Conservation (phyloP, 2,888 invertebrate species). For the Clivina fossor region DNA sequence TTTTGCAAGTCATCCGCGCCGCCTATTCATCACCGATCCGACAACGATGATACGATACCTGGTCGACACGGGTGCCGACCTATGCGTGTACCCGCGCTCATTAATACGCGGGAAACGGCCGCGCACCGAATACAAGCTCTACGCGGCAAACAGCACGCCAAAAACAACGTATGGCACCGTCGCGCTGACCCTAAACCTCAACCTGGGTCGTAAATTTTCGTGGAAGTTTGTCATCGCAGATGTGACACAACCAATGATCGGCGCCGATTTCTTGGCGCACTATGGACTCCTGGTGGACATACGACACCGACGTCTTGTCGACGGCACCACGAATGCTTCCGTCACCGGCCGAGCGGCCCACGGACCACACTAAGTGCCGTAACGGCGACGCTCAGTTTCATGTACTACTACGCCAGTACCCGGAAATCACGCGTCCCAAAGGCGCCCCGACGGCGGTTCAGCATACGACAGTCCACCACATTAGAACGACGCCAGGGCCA, state of each 20-base stretch:
- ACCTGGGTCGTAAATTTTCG: not conserved
- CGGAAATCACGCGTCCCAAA: not conserved
- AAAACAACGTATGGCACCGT: not conserved
- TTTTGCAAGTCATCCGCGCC: not conserved
- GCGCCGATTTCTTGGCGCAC: not conserved
- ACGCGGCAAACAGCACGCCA: not conserved
- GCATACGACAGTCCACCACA: not conserved
- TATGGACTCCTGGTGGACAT: not conserved
- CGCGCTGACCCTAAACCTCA: not conserved
- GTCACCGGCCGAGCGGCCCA: slow-evolving; percentile 11
- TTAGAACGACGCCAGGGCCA: not conserved
- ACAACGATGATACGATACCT: not conserved
- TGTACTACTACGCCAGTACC: not conserved
- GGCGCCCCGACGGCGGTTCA: not conserved
- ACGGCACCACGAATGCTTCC: not conserved
- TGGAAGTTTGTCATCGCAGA: slow-evolving; percentile 1
- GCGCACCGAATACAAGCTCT: not conserved
- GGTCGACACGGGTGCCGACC: slow-evolving; percentile 1
- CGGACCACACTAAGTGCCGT: too few species aligned
- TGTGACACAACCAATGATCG: not conserved
- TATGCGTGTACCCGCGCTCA: not conserved
- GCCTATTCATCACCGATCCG: not conserved
- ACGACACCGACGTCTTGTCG: not conserved
- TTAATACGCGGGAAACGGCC: not conserved
- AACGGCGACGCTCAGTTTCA: too few species aligned